These are phyloP conservation scores for Drosophila neotestacea DNA, from an alignment of 2,888 invertebrate genomes.

Conservation along the genomic window DNA sequence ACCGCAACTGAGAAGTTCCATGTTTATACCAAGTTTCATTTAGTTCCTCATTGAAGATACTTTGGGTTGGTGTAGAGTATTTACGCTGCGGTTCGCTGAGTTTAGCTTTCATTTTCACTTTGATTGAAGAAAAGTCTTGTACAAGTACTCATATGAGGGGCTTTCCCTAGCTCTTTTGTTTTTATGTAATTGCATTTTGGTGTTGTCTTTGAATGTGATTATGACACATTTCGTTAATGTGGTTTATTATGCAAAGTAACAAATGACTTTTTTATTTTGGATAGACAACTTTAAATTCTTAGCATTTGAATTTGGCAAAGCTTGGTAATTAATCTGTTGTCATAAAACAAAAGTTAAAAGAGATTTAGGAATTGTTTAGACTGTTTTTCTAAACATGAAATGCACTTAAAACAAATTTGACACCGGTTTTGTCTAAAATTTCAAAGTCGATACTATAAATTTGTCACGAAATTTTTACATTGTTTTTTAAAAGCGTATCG, in stretches of 20 bases:
- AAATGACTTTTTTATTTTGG: conserved; percentile 28
- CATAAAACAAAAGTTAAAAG: conserved; percentile 6
- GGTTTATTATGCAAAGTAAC: conserved; percentile 46
- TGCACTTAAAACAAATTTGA: background rate
- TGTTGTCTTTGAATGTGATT: conserved; percentile 36
- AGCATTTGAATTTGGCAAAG: conserved; percentile 14
- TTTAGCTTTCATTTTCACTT: conserved; percentile 31
- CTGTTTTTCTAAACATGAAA: background rate
- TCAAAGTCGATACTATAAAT: background rate
- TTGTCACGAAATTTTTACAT: background rate
- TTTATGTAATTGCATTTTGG: conserved; percentile 48
- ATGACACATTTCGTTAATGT: conserved; percentile 45
- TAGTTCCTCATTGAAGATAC: conserved; percentile 15
- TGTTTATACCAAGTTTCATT: conserved; percentile 8
- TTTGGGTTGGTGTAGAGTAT: conserved; percentile 33
- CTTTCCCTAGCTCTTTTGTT: conserved; percentile 28
- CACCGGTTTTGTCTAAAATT: conserved; percentile 38
- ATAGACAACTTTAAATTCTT: conserved; percentile 25
- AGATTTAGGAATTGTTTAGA: conserved; percentile 7
- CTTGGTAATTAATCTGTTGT: conserved; percentile 12
- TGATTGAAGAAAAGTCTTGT: conserved; percentile 38
- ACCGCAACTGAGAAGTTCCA: conserved; percentile 8
- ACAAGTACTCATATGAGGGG: conserved; percentile 5
- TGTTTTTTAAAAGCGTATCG: conserved; percentile 5
- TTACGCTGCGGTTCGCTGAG: conserved; percentile 17